Evolutionary conservation across 2,888 invertebrate genomes (phyloP).

Genomic region (Tromatobia lineatoria): DNA sequence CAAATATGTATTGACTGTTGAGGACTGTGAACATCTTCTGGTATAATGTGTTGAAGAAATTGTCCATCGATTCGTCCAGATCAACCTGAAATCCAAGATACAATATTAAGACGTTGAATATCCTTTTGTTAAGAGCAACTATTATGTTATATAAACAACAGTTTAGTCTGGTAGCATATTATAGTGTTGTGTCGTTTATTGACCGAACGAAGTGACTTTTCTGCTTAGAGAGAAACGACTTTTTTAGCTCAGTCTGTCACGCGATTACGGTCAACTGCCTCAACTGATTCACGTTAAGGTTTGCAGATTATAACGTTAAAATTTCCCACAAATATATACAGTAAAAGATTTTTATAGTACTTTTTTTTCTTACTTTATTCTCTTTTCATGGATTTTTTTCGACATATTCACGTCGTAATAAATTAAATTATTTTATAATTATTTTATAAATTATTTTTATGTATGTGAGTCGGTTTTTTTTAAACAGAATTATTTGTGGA

Average conservation of each 20-base stretch:
- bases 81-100: constrained; percentile 88
- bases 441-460: too few relatives aligned
- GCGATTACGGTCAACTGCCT: neutral
- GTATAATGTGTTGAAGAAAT: constrained; percentile 96
- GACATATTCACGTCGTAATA: too few relatives aligned
- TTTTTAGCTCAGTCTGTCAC: neutral
- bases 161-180: neutral
- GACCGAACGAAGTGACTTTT: neutral
- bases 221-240: neutral
- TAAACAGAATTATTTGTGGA: too few relatives aligned
- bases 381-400: neutral
- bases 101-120: neutral
- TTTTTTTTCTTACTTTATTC: neutral
- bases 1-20: constrained; percentile 96
- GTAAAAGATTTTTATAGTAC: constrained; percentile 26
- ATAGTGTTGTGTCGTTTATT: neutral
- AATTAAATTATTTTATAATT: too few relatives aligned
- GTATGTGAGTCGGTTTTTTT: too few relatives aligned
- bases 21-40: constrained; percentile 98
- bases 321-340: neutral
- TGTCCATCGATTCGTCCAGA: constrained; percentile 95
- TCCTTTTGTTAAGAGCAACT: neutral
- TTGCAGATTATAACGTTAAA: neutral
- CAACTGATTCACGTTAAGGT: neutral
- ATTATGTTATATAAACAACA: neutral